phyloP scores from a whole-genome alignment of 2,888 invertebrate genomes.

The Limnephilus rhombicus region DNA sequence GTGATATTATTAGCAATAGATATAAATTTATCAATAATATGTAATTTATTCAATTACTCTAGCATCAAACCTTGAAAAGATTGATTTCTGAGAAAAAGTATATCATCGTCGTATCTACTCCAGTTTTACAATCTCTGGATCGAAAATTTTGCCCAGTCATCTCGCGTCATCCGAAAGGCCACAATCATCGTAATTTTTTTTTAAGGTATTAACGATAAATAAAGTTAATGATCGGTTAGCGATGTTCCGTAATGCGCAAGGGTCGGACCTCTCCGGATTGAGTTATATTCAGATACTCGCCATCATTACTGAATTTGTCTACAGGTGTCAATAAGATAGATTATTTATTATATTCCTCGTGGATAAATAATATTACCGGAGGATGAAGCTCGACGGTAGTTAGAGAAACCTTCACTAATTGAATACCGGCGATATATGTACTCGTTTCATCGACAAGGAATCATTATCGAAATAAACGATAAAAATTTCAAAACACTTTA shows the following conservation, averaged over 20 bases:
- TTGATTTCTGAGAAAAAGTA: neutral
- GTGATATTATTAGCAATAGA: too few species aligned
- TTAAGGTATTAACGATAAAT: slow-evolving; percentile 55
- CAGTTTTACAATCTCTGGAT: neutral
- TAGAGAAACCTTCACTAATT: neutral
- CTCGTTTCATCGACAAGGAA: neutral
- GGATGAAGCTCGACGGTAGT: neutral
- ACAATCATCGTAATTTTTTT: slow-evolving; percentile 52
- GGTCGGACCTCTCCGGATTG: neutral
- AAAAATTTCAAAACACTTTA: too few species aligned
- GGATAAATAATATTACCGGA: neutral
- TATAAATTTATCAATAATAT: too few species aligned
- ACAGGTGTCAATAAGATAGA: slow-evolving; percentile 4
- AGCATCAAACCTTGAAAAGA: neutral
- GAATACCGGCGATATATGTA: slow-evolving; percentile 11
- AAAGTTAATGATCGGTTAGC: slow-evolving; percentile 50
- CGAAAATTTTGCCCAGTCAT: slow-evolving; percentile 22
- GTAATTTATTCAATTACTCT: too few species aligned
- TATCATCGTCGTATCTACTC: neutral
- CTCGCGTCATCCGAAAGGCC: slow-evolving; percentile 33
- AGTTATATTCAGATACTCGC: slow-evolving; percentile 20
- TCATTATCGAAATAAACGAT: neutral
- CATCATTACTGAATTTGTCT: slow-evolving; percentile 29
- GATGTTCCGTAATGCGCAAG: neutral
- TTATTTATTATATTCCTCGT: neutral